Conservation (phyloP, 2,113 vertebrate genomes). For the Saccopteryx bilineata region DNA sequence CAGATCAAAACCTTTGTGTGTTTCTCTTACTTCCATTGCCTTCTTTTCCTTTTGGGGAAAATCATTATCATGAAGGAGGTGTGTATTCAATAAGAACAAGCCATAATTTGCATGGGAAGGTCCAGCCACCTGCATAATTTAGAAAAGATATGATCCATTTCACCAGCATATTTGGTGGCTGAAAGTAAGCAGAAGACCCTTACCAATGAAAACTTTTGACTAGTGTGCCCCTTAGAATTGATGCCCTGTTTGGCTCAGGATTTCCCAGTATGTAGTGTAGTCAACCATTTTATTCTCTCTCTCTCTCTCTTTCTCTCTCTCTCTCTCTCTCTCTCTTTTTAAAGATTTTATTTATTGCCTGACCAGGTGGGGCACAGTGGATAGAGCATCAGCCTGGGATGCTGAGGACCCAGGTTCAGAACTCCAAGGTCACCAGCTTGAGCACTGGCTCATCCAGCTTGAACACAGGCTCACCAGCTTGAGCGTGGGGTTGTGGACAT, state of each 20-base stretch:
- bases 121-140: background rate
- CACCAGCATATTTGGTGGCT: background rate
- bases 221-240: background rate
- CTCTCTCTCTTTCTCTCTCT: too few relatives aligned
- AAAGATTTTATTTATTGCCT: too few relatives aligned
- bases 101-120: background rate
- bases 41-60: background rate
- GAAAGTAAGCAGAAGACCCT: conserved; percentile 3
- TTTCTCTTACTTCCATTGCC: background rate
- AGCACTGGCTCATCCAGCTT: too few relatives aligned
- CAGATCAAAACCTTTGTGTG: background rate
- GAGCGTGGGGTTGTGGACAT: too few relatives aligned
- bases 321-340: too few relatives aligned
- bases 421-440: too few relatives aligned
- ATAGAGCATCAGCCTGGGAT: too few relatives aligned
- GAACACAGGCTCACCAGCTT: too few relatives aligned
- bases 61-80: background rate
- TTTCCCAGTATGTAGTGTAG: background rate
- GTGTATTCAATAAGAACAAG: background rate
- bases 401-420: too few relatives aligned
- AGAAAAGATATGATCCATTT: background rate
- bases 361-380: too few relatives aligned
- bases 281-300: background rate
- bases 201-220: background rate
- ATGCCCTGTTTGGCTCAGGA: background rate